phyloP scores from a whole-genome alignment of 2,797 vertebrate genomes.

The Thripadectes ignobilis region DNA sequence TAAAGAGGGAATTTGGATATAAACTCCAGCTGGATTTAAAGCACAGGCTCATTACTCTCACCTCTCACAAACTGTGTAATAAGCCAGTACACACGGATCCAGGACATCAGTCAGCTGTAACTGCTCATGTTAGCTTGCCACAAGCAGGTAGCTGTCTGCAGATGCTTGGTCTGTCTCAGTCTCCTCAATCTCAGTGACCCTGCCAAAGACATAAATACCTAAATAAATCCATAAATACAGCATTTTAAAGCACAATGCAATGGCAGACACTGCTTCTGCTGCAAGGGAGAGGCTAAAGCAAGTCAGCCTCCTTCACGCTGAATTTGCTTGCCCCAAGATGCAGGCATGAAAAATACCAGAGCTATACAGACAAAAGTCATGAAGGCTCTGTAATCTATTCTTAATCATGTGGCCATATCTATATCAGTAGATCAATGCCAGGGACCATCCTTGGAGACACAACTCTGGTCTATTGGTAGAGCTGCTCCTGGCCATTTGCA shows the following conservation, averaged over 20 bases:
- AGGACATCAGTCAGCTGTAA: background rate
- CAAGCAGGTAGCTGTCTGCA: background rate
- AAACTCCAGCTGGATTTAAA: constrained; percentile 31
- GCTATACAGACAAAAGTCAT: background rate
- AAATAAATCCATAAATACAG: background rate
- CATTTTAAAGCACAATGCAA: background rate
- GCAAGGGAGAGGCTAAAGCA: background rate
- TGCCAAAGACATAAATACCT: background rate
- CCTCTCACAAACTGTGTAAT: background rate
- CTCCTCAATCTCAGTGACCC: background rate
- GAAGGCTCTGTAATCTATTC: background rate
- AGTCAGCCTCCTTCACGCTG: background rate
- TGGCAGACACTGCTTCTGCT: background rate
- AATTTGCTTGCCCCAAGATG: background rate
- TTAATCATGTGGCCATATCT: accelerated
- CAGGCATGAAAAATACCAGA: background rate
- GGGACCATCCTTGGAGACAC: background rate
- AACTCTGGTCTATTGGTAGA: background rate
- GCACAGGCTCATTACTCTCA: constrained; percentile 1
- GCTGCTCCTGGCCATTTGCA: background rate
- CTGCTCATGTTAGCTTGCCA: background rate
- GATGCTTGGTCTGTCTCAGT: background rate
- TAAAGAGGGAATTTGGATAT: constrained; percentile 23
- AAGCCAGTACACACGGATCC: background rate
- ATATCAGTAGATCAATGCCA: background rate